Conservation (phyloP, 1,140 invertebrate species). For the Radopholus similis region DNA sequence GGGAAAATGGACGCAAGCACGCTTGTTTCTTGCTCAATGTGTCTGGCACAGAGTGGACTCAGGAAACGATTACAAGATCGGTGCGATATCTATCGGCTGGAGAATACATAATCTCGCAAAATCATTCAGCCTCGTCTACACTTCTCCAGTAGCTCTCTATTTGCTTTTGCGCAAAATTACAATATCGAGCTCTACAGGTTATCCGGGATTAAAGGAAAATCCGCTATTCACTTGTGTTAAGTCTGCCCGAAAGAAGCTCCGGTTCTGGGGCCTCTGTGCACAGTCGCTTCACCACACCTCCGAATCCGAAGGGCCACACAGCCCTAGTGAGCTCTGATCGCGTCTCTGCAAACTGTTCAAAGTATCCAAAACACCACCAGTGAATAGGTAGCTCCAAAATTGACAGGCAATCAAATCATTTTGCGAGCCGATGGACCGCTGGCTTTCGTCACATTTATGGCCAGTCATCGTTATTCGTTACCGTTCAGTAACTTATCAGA, state of each 20-base stretch:
- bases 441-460: constrained; percentile 52
- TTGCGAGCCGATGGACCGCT: constrained; percentile 57
- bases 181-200: constrained; percentile 28
- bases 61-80: constrained; percentile 35
- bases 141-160: constrained; percentile 51
- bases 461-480: too few relatives aligned
- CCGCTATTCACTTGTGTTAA: constrained; percentile 13
- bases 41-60: constrained; percentile 39
- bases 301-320: neutral
- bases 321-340: constrained; percentile 12
- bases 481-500: too few relatives aligned
- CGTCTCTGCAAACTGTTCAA: constrained; percentile 8
- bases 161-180: constrained; percentile 47
- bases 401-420: constrained; percentile 45
- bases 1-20: constrained; percentile 32
- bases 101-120: constrained; percentile 4
- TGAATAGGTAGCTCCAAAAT: too few relatives aligned
- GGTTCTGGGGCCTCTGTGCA: constrained; percentile 12
- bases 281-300: neutral
- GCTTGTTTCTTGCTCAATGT: constrained; percentile 58
- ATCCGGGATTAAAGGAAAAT: constrained; percentile 47
- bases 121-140: constrained; percentile 56
- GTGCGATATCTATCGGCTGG: neutral
- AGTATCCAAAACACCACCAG: too few relatives aligned
- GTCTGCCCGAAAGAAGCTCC: constrained; percentile 1